phyloP scores from a whole-genome alignment of 2,797 vertebrate species.

The Rallus crepitans region DNA sequence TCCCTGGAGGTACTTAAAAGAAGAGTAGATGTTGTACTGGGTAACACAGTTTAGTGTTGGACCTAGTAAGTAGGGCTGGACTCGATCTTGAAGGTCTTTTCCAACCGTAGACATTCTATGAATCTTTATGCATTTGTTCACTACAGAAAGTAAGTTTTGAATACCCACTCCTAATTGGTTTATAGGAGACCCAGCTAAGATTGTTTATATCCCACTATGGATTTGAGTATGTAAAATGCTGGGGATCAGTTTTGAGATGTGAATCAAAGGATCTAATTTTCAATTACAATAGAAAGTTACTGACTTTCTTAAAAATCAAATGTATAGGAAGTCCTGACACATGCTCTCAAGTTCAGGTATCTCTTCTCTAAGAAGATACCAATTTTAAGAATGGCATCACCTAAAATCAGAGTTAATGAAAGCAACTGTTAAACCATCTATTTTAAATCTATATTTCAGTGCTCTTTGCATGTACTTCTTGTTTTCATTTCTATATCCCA shows the following conservation, averaged over 20 bases:
- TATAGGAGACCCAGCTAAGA: background rate
- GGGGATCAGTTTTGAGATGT: background rate
- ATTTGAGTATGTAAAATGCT: background rate
- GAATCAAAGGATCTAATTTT: background rate
- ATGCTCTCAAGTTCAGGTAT: background rate
- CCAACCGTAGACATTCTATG: too few species aligned
- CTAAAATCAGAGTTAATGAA: background rate
- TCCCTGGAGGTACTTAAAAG: too few species aligned
- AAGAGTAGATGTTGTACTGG: too few species aligned
- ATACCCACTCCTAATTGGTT: accelerated
- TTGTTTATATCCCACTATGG: background rate
- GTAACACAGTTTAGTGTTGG: too few species aligned
- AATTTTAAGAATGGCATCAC: background rate
- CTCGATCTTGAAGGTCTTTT: too few species aligned
- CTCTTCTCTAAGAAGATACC: background rate
- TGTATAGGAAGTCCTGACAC: background rate
- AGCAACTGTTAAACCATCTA: background rate
- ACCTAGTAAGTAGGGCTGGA: too few species aligned
- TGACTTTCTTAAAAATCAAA: background rate
- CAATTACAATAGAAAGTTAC: background rate
- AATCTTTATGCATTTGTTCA: background rate
- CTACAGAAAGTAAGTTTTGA: background rate
- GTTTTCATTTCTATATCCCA: background rate
- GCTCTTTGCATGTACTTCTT: background rate
- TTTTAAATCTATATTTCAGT: background rate